Evolutionary conservation across 2,113 vertebrate genomes (phyloP).

Genomic region (Mobula birostris): DNA sequence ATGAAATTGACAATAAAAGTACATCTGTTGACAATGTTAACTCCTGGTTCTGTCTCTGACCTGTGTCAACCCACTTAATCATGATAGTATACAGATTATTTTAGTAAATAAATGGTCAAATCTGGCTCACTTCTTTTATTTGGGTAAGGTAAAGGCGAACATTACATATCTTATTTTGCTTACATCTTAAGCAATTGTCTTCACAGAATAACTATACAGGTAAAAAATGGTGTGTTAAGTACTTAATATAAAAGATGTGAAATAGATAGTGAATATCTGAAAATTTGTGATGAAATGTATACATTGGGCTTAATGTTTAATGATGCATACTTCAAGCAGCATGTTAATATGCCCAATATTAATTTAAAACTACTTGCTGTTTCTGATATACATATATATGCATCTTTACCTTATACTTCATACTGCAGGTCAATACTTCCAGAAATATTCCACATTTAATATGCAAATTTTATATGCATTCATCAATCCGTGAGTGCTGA

Average conservation of each 20-base stretch:
- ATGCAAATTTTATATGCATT: background rate
- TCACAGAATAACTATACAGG: background rate
- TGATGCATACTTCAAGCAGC: background rate
- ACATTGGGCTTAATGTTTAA: too few species aligned
- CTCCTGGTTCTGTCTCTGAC: background rate
- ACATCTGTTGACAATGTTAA: background rate
- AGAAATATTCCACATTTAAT: background rate
- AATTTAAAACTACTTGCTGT: background rate
- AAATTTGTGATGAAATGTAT: constrained; percentile 11
- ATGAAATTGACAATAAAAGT: background rate
- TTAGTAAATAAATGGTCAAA: background rate
- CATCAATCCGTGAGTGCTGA: background rate
- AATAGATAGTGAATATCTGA: constrained; percentile 1
- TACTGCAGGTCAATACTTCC: background rate
- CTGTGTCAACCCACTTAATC: background rate
- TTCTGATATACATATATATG: background rate
- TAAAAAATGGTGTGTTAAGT: background rate
- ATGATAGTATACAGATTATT: background rate
- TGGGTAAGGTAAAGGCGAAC: background rate
- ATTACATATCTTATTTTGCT: constrained; percentile 5
- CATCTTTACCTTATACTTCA: background rate
- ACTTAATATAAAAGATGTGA: background rate
- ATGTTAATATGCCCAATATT: background rate
- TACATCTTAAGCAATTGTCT: background rate
- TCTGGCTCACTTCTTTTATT: background rate